phyloP scores from a whole-genome alignment of 2,888 invertebrate genomes.

The Rhamphomyia laevipes region DNA sequence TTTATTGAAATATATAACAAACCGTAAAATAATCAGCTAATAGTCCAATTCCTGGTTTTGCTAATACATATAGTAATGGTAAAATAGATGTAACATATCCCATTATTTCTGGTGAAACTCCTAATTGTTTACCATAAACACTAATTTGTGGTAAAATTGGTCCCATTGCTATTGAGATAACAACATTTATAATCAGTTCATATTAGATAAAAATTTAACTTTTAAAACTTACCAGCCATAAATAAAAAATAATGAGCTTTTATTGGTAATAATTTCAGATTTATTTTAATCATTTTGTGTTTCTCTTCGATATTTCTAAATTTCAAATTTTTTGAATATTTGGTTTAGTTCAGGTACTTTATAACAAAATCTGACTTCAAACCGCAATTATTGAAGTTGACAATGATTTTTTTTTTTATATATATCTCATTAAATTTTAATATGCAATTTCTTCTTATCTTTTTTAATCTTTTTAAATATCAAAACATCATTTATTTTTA shows the following conservation, averaged over 20 bases:
- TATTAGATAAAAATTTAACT: not conserved
- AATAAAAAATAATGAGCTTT: slow-evolving; percentile 83
- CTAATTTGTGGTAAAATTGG: slow-evolving; percentile 67
- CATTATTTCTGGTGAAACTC: slow-evolving; percentile 63
- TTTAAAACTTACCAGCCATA: slow-evolving; percentile 59
- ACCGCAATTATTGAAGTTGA: too few relatives aligned
- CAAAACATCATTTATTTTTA: too few relatives aligned
- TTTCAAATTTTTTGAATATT: too few relatives aligned
- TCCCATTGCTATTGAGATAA: slow-evolving; percentile 53
- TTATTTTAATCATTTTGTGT: slow-evolving; percentile 45
- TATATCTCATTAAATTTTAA: too few relatives aligned
- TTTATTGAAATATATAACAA: slow-evolving; percentile 15
- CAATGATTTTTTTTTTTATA: too few relatives aligned
- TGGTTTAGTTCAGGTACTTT: too few relatives aligned
- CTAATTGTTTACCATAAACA: slow-evolving; percentile 67
- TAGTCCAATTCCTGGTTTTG: slow-evolving; percentile 66
- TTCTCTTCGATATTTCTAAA: too few relatives aligned
- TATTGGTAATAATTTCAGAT: slow-evolving; percentile 59
- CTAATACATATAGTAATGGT: slow-evolving; percentile 62
- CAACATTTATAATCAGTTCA: not conserved
- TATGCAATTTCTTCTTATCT: too few relatives aligned
- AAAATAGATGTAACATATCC: slow-evolving; percentile 62
- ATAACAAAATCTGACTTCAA: too few relatives aligned
- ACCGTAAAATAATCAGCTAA: slow-evolving; percentile 61
- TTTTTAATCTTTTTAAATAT: too few relatives aligned